Evolutionary conservation across 2,888 invertebrate species (phyloP).

Genomic region (Lamellibrachia satsuma): DNA sequence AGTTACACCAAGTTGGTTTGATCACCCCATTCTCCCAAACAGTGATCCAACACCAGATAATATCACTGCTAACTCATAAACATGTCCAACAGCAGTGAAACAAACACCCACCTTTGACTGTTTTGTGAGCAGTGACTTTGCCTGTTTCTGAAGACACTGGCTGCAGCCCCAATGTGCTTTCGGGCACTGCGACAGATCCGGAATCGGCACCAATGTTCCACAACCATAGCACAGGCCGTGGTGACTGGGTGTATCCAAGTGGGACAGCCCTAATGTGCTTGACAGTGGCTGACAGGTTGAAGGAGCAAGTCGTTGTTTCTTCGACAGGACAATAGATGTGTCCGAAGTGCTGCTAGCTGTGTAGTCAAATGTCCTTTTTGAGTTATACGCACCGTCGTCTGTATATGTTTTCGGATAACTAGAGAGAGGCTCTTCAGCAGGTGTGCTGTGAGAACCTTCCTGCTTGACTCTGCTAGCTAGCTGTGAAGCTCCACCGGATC

Average conservation of each 20-base stretch:
- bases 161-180: slow-evolving; percentile 55
- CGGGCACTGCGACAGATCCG: slow-evolving; percentile 47
- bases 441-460: not conserved
- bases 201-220: not conserved
- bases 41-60: not conserved
- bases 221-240: not conserved
- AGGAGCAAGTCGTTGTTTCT: not conserved
- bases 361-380: not conserved
- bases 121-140: slow-evolving; percentile 52
- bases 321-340: not conserved
- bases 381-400: not conserved
- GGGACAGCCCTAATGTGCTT: not conserved
- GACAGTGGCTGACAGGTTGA: not conserved
- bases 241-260: not conserved
- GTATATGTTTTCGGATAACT: not conserved
- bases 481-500: not conserved
- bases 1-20: too few species aligned
- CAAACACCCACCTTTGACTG: slow-evolving; percentile 43
- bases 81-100: not conserved
- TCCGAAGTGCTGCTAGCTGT: not conserved
- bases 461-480: not conserved
- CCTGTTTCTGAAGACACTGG: slow-evolving; percentile 54
- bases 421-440: not conserved
- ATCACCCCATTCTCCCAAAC: too few species aligned
- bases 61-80: not conserved